These are phyloP conservation scores for Gerris buenoi DNA, from an alignment of 1,140 invertebrate species.

Conservation along the genomic window DNA sequence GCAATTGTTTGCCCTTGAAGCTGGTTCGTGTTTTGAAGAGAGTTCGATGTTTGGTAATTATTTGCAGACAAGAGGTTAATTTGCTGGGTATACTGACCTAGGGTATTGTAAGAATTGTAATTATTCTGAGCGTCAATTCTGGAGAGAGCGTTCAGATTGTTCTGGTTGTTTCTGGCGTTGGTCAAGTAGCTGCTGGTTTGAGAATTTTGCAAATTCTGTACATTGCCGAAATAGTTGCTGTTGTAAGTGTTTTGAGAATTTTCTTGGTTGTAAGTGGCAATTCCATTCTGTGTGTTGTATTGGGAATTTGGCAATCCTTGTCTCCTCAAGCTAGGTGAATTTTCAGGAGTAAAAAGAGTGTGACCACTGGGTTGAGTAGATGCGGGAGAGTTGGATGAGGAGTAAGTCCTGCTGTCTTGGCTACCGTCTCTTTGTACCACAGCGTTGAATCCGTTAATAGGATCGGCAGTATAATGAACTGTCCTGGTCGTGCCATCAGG, in stretches of 20 bases:
- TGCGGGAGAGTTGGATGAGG: no score
- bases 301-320: background rate
- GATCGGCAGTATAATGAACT: background rate
- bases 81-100: background rate
- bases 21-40: background rate
- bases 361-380: no score
- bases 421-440: background rate
- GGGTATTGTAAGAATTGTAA: background rate
- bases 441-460: conserved; percentile 3
- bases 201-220: background rate
- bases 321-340: no score
- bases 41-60: background rate
- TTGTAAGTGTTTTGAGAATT: no score
- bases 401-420: background rate
- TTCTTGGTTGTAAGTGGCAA: background rate
- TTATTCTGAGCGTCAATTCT: no score
- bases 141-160: background rate
- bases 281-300: background rate
- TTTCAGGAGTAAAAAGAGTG: no score
- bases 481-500: conserved; percentile 2
- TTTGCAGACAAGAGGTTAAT: background rate
- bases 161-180: background rate
- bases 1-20: background rate
- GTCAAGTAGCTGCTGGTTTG: background rate
- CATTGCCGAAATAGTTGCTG: no score